Conservation (phyloP, 2,888 invertebrate genomes). For the Drosophila diplacantha region DNA sequence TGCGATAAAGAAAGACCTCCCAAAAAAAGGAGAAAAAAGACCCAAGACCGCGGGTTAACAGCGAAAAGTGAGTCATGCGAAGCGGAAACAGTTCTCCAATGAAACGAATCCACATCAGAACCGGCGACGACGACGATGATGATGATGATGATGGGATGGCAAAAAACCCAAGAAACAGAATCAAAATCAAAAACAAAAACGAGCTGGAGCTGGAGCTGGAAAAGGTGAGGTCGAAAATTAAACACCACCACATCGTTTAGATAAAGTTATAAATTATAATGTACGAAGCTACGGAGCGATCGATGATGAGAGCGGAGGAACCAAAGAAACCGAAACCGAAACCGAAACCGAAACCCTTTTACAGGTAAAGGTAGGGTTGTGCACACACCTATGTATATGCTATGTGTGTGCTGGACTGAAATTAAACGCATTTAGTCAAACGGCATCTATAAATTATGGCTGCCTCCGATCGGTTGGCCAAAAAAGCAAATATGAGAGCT, state of each 20-base stretch:
- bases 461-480: conserved; percentile 29
- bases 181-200: conserved; percentile 35
- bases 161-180: conserved; percentile 29
- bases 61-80: conserved; percentile 61
- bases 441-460: conserved; percentile 72
- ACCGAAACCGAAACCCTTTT: conserved; percentile 53
- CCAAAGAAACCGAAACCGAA: conserved; percentile 31
- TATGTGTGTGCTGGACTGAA: conserved; percentile 51
- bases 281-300: conserved; percentile 56
- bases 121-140: conserved; percentile 11
- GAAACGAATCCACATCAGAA: conserved; percentile 38
- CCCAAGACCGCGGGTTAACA: conserved; percentile 29
- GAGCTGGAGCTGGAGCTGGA: conserved; percentile 50
- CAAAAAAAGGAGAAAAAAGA: conserved; percentile 27
- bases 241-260: conserved; percentile 76
- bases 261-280: conserved; percentile 76
- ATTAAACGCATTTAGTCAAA: conserved; percentile 73
- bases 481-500: conserved; percentile 45
- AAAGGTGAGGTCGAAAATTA: conserved; percentile 74
- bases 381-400: conserved; percentile 2
- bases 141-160: conserved; percentile 29
- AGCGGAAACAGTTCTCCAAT: conserved; percentile 63
- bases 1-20: conserved; percentile 54
- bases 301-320: conserved; percentile 43
- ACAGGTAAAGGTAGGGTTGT: conserved; percentile 34